These are phyloP conservation scores for Tetramorium bicarinatum DNA, from an alignment of 2,888 invertebrate species.

Conservation along the genomic window DNA sequence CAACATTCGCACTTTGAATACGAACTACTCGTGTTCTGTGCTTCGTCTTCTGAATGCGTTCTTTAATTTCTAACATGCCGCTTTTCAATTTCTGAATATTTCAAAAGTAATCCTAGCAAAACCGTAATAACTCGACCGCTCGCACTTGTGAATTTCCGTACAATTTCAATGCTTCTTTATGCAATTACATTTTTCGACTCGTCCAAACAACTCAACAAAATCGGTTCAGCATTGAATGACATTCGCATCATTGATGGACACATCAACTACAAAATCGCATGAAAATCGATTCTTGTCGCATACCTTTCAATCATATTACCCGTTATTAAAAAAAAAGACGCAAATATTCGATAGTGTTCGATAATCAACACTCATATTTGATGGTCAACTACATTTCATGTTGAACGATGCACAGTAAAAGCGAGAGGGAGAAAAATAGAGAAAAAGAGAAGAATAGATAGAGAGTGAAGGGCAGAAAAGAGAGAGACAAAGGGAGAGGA, in stretches of 20 bases:
- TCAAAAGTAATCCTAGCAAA: not conserved
- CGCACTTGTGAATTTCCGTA: not conserved
- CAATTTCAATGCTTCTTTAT: not conserved
- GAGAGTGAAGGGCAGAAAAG: not conserved
- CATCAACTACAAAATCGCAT: not conserved
- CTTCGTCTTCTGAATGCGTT: not conserved
- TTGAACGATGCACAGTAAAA: constrained; percentile 40
- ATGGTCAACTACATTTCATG: constrained; percentile 67
- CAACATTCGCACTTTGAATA: too few relatives aligned
- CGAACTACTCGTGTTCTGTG: not conserved
- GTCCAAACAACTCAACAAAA: not conserved
- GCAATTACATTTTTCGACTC: not conserved
- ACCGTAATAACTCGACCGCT: not conserved
- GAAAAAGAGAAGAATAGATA: not conserved
- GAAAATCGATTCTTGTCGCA: not conserved
- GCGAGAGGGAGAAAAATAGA: not conserved
- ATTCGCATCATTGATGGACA: not conserved
- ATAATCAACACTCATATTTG: constrained; percentile 63
- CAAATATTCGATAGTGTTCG: constrained; percentile 60
- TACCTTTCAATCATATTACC: constrained; percentile 14
- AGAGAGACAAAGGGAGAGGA: not conserved
- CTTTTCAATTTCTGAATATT: not conserved
- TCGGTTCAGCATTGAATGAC: not conserved
- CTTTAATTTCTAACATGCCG: not conserved
- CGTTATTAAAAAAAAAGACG: constrained; percentile 61